Base-by-base conservation (phyloP, 1,140 invertebrate genomes). In the Zophobas atratus region DNA sequence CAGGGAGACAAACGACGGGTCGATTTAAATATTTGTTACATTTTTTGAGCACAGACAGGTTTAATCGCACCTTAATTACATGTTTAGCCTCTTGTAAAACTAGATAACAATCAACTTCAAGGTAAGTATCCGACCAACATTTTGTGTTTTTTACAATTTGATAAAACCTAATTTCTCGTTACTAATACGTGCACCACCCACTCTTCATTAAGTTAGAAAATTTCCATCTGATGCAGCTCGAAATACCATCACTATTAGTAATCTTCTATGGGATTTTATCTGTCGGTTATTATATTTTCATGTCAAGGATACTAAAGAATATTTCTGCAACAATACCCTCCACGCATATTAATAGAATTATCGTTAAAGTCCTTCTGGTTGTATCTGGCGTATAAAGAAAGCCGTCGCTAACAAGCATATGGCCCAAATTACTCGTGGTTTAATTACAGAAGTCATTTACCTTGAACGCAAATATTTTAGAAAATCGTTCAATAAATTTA, bases 61-160 rank as follows among this genome's bases (percentile, higher is more conserved):
- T 67, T 67, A 67, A 67, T 67, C 39, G n/a, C 60, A 43, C 60
- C 60, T 67, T 67, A 67, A 67, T 67, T 67, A 67, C 60, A 67
- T 46, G 33, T 67, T 67, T 67, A 67, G 60, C 39, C 60, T 67
- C 60, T 67, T 67, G 60, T 67, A 41, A 67, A 67, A 67, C 38
- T 67, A 67, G 60, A 67, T 67, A 67, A 67, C 60, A 67, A 67
- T 67, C 60, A 43, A 33, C 60, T 67, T 67, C 60, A 67, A 67
- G 60, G 60, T 43, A 67, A 67, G 35, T 43, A 39, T 46, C 56
- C 35, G 36, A 35, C 56, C 41, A 67, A 67, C 60, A 43, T 60
- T 60, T 67, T 43, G 20, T 67, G 34, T 67, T 67, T 67, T 67
- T 67, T 67, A 20, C 41, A 67, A 67, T 67, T 67, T 20, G 60